Base-by-base conservation (phyloP, 2,888 invertebrate species). In the Entomobrya proxima region DNA sequence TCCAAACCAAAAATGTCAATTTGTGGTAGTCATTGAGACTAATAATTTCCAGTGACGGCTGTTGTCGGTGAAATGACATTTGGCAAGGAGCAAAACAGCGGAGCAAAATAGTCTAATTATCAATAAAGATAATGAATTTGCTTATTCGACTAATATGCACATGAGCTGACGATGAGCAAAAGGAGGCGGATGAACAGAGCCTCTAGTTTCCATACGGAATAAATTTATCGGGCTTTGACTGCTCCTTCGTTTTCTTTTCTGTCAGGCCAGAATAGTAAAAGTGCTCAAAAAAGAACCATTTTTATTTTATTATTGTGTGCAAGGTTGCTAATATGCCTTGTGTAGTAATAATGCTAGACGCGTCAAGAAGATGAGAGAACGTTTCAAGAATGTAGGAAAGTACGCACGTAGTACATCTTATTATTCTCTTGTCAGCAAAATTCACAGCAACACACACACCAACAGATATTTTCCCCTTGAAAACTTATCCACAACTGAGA, bases 151-250 rank as follows among this genome's bases (percentile, higher is more conserved):
- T n/a, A n/a, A n/a, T n/a, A n/a, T n/a, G 13, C 27, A 47, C 40
- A 24, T 32, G 52, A 35, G 52, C 32, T n/a, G 47, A 37, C 24
- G 61, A 21, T 30, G 40, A 2, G 44, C 30, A 5, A 69, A 69
- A 15, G 37, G 52, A 6, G 30, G n/a, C 24, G 67, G 15, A 37
- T 15, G 3, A 47, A 15, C 3, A 3, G 15, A 84, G 64, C 58
- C 72, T 79, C 83, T 83, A 27, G 58, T 32, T 64, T 85, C 85
- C 78, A 83, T 83, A 85, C 85, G 78, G 85, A 87, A 87, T 87
- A 87, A 82, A 82, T 87, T 85, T 85, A 87, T 79, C 82, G 87
- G 85, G 79, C 87, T 85, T 81, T 87, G 87, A 85, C 87, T 85
- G 87, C 55, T 80, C 21, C 40, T 24, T 69, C 67, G 2, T 27